Percentiles rank a stretch among this genome's conserved stretches.
phyloP scores from a whole-genome alignment of 2,113 vertebrate genomes.

The Etheostoma spectabile region DNA sequence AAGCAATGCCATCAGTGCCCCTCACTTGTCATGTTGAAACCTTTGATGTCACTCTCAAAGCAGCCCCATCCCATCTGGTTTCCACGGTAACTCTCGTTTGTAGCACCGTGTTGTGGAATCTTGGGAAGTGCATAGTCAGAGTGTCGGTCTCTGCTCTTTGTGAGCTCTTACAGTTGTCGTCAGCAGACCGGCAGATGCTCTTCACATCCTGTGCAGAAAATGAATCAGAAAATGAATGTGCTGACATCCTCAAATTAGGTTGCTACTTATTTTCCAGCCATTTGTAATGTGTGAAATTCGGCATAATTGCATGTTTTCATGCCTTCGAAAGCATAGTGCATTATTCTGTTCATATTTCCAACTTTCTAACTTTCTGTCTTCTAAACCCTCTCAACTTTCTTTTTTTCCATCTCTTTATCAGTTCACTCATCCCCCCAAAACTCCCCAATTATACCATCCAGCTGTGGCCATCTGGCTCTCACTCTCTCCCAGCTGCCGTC shows the following conservation, averaged over 20 bases:
- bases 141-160: constrained; percentile 25
- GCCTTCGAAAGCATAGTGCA: not conserved
- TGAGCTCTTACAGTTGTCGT: constrained; percentile 48
- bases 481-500: constrained; percentile 9
- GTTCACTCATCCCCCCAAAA: not conserved
- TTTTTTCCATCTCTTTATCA: constrained; percentile 13
- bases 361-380: constrained; percentile 4
- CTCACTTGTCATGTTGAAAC: constrained; percentile 26
- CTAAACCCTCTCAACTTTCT: constrained; percentile 15
- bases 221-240: constrained; percentile 56
- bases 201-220: constrained; percentile 74
- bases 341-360: constrained; percentile 10
- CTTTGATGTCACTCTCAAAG: constrained; percentile 39
- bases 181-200: constrained; percentile 51
- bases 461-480: constrained; percentile 52
- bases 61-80: constrained; percentile 54
- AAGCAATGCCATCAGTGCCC: constrained; percentile 19
- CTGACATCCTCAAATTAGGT: constrained; percentile 53
- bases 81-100: constrained; percentile 60
- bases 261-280: constrained; percentile 44
- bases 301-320: constrained; percentile 22
- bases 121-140: constrained; percentile 56
- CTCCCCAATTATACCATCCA: constrained; percentile 28
- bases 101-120: constrained; percentile 76
- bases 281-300: constrained; percentile 38